Evolutionary conservation across 2,888 invertebrate genomes (phyloP), one percentile per base, ranked within the genome.

Genomic region (Melinopterus prodromus): DNA sequence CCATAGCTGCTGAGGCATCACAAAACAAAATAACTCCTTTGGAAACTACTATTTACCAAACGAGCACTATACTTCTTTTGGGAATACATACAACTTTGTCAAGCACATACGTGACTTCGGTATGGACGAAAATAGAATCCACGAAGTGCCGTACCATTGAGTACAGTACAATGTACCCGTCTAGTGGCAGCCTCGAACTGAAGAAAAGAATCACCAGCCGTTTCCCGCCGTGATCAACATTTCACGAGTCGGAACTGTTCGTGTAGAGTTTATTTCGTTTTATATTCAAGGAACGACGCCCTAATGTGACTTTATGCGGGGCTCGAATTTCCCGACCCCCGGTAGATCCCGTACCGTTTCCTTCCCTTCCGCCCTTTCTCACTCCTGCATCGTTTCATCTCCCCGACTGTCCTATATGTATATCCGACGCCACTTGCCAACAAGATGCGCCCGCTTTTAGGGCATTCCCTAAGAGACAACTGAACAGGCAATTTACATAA

Each of bases 241-340:
- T 53, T 53, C 53, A 53, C 12, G 53, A 53, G 53, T 53, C 53
- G 53, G 53, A 53, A 53, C 53, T 53, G 53, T 53, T 53, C 53
- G 9, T 53, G 53, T 7, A 53, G 53, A 53, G 53, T 7, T 53
- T 53, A 53, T 53, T 53, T 53, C 53, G 53, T 53, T 53, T 53
- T 53, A 53, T 53, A 53, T 53, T 53, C 53, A 53, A 53, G 53
- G 12, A 53, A 53, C 53, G 53, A 53, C 53, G 53, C 53, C 53
- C 53, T 53, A 53, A 53, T 53, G 53, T 53, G 53, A 53, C 53
- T 53, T 53, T 53, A 53, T 53, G 53, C 53, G 53, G 53, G 53
- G 53, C 12, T 53, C 7, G 53, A 12, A 53, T 2, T 53, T 12
- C 7, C 53, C 53, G 9, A 7, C 53, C 53, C 53, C 53, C 53